These are phyloP conservation scores for Meloidogyne chitwoodi DNA, from an alignment of 1,140 invertebrate genomes.

Conservation along the genomic window DNA sequence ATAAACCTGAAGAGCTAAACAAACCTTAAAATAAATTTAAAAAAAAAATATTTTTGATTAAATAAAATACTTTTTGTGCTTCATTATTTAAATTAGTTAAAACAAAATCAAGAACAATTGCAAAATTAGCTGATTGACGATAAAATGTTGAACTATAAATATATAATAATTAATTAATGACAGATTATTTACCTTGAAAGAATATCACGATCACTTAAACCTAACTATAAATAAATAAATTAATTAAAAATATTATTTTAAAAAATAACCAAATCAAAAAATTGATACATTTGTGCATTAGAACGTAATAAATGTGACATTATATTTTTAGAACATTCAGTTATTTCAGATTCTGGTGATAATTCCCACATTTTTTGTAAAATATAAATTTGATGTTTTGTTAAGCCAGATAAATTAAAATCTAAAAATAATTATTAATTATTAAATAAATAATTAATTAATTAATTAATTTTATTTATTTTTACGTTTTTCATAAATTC, in stretches of 20 bases:
- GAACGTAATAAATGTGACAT: constrained; percentile 42
- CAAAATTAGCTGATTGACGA: constrained; percentile 42
- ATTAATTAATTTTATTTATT: not conserved
- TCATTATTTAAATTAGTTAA: constrained; percentile 43
- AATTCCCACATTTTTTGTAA: constrained; percentile 46
- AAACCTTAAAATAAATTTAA: constrained; percentile 18
- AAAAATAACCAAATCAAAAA: constrained; percentile 37
- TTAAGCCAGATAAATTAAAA: constrained; percentile 28
- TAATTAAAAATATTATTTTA: constrained; percentile 1
- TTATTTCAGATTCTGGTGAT: constrained; percentile 36
- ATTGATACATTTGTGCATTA: constrained; percentile 37
- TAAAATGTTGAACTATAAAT: constrained; percentile 24
- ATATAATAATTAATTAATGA: not conserved
- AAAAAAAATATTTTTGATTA: not conserved
- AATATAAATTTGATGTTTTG: constrained; percentile 36
- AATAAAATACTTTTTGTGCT: constrained; percentile 38
- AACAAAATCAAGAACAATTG: constrained; percentile 46
- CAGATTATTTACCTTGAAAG: not conserved
- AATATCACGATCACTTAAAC: constrained; percentile 42
- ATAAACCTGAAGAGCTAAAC: constrained; percentile 35
- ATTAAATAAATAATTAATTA: not conserved
- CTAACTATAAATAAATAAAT: constrained; percentile 23
- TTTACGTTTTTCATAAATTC: constrained; percentile 9
- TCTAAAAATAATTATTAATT: not conserved
- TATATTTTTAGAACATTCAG: constrained; percentile 40